phyloP scores from a whole-genome alignment of 2,888 invertebrate genomes.

The Polyommatus iphigenia region DNA sequence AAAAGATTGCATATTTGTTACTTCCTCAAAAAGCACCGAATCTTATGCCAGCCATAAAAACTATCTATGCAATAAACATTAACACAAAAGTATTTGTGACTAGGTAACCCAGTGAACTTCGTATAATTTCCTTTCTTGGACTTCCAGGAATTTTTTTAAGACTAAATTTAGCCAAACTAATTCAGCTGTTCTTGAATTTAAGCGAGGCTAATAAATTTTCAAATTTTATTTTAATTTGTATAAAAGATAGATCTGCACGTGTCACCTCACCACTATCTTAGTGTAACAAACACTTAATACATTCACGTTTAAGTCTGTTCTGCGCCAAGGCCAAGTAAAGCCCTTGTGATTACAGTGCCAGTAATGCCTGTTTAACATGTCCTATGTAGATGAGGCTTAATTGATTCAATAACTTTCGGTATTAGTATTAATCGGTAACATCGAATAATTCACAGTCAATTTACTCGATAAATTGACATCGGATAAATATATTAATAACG shows the following conservation, averaged over 20 bases:
- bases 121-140: too few relatives aligned
- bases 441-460: constrained; percentile 7
- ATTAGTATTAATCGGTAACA: neutral
- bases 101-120: too few relatives aligned
- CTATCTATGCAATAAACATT: too few relatives aligned
- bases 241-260: neutral
- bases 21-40: too few relatives aligned
- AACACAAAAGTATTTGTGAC: too few relatives aligned
- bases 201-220: neutral
- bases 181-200: too few relatives aligned
- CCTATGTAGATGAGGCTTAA: neutral
- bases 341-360: neutral
- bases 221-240: too few relatives aligned
- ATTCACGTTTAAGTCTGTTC: neutral
- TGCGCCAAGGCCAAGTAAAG: constrained; percentile 6
- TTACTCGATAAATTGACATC: neutral
- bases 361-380: neutral
- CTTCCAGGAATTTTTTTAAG: too few relatives aligned
- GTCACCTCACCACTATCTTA: neutral
- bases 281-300: neutral
- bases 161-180: too few relatives aligned
- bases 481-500: neutral
- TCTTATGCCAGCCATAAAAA: too few relatives aligned
- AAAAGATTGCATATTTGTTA: too few relatives aligned
- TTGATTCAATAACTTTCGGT: neutral